phyloP scores from a whole-genome alignment of 1,140 invertebrate species.

The Conus betulinus region DNA sequence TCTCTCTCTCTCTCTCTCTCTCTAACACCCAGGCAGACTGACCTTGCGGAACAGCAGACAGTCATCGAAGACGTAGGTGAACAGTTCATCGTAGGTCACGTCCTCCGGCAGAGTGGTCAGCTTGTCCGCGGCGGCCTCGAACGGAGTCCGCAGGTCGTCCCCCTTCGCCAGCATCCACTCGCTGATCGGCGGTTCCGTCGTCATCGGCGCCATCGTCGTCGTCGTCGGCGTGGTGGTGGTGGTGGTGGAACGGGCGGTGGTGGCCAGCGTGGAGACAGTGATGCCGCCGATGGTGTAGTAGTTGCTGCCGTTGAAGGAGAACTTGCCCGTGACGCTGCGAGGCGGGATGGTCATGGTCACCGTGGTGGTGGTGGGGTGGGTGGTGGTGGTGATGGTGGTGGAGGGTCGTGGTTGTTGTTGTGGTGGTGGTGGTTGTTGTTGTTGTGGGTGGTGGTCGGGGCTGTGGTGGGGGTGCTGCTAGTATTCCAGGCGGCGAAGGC shows the following conservation, averaged over 20 bases:
- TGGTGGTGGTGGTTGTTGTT: neutral
- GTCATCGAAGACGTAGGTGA: constrained; percentile 50
- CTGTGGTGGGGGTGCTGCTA: neutral
- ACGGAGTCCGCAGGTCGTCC: constrained; percentile 19
- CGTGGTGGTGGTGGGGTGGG: constrained; percentile 23
- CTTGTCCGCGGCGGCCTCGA: constrained; percentile 28
- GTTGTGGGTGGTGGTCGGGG: constrained; percentile 27
- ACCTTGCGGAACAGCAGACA: constrained; percentile 50
- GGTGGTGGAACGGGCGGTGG: neutral
- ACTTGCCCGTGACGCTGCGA: constrained; percentile 7
- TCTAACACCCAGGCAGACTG: no score
- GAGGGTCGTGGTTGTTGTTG: constrained; percentile 29
- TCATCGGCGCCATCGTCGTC: neutral
- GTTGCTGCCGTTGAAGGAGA: constrained; percentile 39
- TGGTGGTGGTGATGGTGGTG: neutral
- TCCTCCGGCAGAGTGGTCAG: constrained; percentile 38
- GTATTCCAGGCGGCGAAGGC: constrained; percentile 24
- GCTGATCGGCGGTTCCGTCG: constrained; percentile 22
- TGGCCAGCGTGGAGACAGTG: constrained; percentile 35
- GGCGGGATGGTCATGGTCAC: constrained; percentile 19
- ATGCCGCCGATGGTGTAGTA: constrained; percentile 50
- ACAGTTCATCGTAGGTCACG: constrained; percentile 49
- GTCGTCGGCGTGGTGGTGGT: constrained; percentile 22
- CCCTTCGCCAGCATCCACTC: constrained; percentile 38
- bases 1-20: no score